Evolutionary conservation across 2,113 vertebrate genomes (phyloP), one percentile per base, ranked within the genome.

Genomic region (Tringa solitaria): DNA sequence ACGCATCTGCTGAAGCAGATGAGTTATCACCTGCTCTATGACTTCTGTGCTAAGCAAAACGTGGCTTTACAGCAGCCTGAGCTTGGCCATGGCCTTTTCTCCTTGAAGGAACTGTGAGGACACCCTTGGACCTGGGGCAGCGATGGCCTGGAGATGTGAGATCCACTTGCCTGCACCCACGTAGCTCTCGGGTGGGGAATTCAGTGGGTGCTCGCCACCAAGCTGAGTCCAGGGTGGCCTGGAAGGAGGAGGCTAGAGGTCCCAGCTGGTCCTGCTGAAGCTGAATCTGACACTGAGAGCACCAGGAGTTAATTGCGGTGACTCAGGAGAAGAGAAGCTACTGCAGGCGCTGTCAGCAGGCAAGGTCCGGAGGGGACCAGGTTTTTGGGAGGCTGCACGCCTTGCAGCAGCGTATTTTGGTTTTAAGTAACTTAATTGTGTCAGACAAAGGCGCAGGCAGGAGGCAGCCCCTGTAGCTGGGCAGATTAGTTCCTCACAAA

Each of bases 151-250:
- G 46, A 18, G 18, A 14, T 8, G 35, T 41, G 46, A 53, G n/a
- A 26, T 6, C 69, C 18, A 1, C 56, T 72, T 19, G 6, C 10
- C 53, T 57, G 91, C 32, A 33, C 48, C 41, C 20, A 6, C 0
- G 0, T 32, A 63, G 37, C 24, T 54, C 43, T 11, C 0, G 1
- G 8, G 9, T 86, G 87, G 30, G 26, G 30, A 0, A n/a, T 65
- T 85, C 41, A 24, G 37, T 1, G 7, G 46, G 7, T 63, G 46
- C 57, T 83, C 1, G 1, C 72, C 59, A 43, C 48, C 0, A 3
- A 13, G 41, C 35, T 63, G 67, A 30, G 72, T 35, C 26, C 20
- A 8, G n/a, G 13, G 19, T 45, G 54, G 33, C 54, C 41, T 82
- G 48, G 39, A 30, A 73, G 35, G 45, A 64, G 61, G 12, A 67